Evolutionary conservation across 2,888 invertebrate species (phyloP), one percentile per base, ranked within the genome.

Genomic region (Periphyllus acericola): DNA sequence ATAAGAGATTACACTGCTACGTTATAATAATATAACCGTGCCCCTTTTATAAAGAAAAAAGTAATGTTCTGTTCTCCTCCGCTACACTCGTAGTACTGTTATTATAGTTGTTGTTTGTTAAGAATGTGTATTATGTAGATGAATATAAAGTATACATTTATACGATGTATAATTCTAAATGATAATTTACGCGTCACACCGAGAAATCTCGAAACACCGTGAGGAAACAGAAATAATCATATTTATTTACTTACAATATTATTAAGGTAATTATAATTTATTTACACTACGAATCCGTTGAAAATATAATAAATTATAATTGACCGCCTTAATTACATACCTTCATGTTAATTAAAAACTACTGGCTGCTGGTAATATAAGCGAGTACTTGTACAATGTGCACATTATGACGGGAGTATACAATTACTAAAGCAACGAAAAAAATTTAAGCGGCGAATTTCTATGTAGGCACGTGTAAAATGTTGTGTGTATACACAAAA

Each of bases 81-180:
- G 79, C 25, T 79, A 60, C 34, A n/a, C 14, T 55, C 32, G 2
- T 78, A 78, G 40, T 8, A 40, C 9, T 40, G 9, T 55, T 55
- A 55, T 55, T 55, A 55, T 55, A 14, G 19, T 55, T 55, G 19
- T 55, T 55, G 19, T 19, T 19, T 55, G 55, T 55, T 55, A 9
- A 55, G 3, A 55, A 55, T 55, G 14, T 55, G 19, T 55, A 46
- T 46, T 46, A 46, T 46, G 46, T 46, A 55, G 9, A 55, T 55
- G 14, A 55, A 55, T 55, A 55, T 3, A 21, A 55, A 52, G 14
- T 11, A 19, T 19, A 55, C 14, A 17, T 19, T 17, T 55, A 55
- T 55, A n/a, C n/a, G n/a, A n/a, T n/a, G n/a, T n/a, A n/a, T 60
- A 25, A 79, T 79, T 79, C 8, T 25, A 60, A 79, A 60, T 29